Evolutionary conservation across 2,797 vertebrate genomes (phyloP), one percentile per base, ranked within the genome.

Genomic region (Sebastes glaucus): DNA sequence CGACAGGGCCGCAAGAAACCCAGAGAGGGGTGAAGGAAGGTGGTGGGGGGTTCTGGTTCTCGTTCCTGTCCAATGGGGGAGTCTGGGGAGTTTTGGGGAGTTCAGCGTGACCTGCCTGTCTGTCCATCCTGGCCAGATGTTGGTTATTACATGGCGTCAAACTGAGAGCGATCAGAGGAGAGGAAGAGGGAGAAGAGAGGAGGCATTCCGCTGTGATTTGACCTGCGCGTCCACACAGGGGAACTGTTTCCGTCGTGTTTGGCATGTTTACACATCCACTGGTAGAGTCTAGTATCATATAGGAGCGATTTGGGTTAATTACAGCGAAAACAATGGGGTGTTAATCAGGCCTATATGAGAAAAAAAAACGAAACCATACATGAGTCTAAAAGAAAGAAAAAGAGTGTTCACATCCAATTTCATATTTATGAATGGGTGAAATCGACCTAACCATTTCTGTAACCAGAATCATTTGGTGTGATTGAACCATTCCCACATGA

Each of bases 71-170:
- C 93, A 93, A 93, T 93, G 74, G 82, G 87, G 90, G 59, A 85
- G 86, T 61, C 23, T 80, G 78, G 84, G 60, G 75, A 77, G 90
- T 83, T 74, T 56, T 56, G 81, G 42, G 70, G 25, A 74, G 78
- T 84, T 85, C 84, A 88, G 77, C 82, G 53, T 87, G 91, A 91
- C 90, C 93, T 87, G 87, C 22, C 64, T 83, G 89, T 81, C 81
- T 83, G 89, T 81, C 81, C 63, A 73, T 78, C 65, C 80, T 63
- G 86, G 86, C 93, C 95, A 95, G 93, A 93, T 95, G 94, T 93
- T 92, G 91, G 84, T 88, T 93, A 89, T 94, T 94, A 96, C 93
- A 94, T 88, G 90, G 91, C 82, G 77, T 90, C 90, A 86, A 87
- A 84, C 86, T 78, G 89, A 38, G 91, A 72, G 77, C 59, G 82